Evolutionary conservation across 2,113 vertebrate genomes (phyloP).

Genomic region (Atractosteus spatula): DNA sequence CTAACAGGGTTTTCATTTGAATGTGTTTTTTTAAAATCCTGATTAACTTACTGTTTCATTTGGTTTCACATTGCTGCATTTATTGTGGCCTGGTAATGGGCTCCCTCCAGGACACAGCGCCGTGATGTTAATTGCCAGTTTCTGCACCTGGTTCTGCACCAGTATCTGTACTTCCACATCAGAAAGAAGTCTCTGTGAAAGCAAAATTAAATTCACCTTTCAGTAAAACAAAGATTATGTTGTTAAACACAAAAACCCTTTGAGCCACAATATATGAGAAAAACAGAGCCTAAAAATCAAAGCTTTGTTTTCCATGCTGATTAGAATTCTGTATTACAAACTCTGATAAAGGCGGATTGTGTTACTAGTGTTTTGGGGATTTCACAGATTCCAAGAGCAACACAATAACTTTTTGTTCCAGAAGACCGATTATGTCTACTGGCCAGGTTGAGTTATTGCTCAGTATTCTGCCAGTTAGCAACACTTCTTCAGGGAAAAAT

Average conservation of each 20-base stretch:
- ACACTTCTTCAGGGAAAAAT: not conserved
- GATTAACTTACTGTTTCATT: conserved; percentile 77
- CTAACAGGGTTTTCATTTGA: too few relatives aligned
- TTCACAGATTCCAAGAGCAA: conserved; percentile 43
- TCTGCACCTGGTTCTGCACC: conserved; percentile 80
- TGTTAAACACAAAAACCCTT: not conserved
- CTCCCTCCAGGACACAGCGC: conserved; percentile 86
- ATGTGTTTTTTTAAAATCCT: too few relatives aligned
- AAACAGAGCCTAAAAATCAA: conserved; percentile 4
- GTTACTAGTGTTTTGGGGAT: conserved; percentile 50
- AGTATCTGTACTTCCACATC: conserved; percentile 82
- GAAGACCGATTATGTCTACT: conserved; percentile 45
- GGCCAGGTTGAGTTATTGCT: conserved; percentile 35
- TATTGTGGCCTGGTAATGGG: conserved; percentile 63
- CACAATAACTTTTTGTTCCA: conserved; percentile 65
- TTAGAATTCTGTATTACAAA: conserved; percentile 46
- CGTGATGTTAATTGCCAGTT: conserved; percentile 79
- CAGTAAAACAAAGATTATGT: not conserved
- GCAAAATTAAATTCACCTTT: not conserved
- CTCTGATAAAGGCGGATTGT: conserved; percentile 59
- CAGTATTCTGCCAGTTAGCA: not conserved
- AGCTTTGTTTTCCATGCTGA: conserved; percentile 40
- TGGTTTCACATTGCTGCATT: conserved; percentile 81
- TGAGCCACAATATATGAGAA: not conserved
- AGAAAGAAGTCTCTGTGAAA: conserved; percentile 78